Percentiles rank a stretch among this genome's conserved stretches.
Conservation (phyloP, 2,888 invertebrate species). For the Acanthosepion pharaonis region DNA sequence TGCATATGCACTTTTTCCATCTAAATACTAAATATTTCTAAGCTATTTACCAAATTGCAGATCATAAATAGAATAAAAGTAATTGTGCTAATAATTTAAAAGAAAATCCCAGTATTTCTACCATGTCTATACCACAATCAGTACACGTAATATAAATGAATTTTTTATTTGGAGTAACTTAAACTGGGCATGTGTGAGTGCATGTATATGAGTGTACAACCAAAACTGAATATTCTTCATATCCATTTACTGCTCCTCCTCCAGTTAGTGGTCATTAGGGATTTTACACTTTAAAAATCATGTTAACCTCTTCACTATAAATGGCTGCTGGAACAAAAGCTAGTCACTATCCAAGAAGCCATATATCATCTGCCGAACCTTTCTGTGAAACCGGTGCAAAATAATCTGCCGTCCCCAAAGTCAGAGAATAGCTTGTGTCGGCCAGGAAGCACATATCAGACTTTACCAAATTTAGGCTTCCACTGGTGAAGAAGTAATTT, state of each 20-base stretch:
- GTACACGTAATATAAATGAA: neutral
- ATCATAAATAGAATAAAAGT: too few relatives aligned
- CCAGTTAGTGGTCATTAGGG: neutral
- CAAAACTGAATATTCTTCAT: neutral
- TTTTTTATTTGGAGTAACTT: neutral
- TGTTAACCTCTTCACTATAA: neutral
- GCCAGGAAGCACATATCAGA: neutral
- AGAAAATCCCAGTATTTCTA: neutral
- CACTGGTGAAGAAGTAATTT: neutral
- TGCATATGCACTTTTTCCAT: neutral
- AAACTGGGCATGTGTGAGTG: neutral
- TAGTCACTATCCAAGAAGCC: neutral
- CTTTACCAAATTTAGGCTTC: conserved; percentile 33
- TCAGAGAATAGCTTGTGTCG: neutral
- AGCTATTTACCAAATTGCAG: too few relatives aligned
- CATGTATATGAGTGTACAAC: neutral
- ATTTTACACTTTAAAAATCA: neutral
- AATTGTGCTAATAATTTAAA: too few relatives aligned
- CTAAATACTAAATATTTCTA: too few relatives aligned
- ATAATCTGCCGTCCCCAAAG: conserved; percentile 7
- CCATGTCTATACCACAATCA: too few relatives aligned
- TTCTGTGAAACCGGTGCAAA: conserved; percentile 33
- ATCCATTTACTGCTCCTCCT: neutral
- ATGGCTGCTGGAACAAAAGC: neutral
- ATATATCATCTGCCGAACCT: neutral